A percentile compares a stretch with the other conserved stretches of the same genome.
phyloP scores from a whole-genome alignment of 2,888 invertebrate species.

The Stramonita haemastoma region DNA sequence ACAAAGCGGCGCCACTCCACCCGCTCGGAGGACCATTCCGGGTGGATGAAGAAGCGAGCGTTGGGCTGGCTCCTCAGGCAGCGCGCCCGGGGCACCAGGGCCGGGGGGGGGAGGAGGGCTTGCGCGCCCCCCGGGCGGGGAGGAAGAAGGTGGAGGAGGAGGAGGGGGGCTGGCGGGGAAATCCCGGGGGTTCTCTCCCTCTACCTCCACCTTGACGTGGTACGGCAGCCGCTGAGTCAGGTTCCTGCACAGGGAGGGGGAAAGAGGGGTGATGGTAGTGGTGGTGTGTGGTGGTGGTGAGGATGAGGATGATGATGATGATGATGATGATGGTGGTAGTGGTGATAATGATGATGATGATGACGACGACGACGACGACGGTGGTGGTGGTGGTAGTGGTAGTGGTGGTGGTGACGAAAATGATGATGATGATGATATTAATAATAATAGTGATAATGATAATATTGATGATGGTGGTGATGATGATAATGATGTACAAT shows the following conservation, averaged over 20 bases:
- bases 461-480: no score
- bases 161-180: not conserved
- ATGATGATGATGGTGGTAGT: no score
- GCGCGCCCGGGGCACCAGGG: not conserved
- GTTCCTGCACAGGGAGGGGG: not conserved
- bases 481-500: no score
- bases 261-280: not conserved
- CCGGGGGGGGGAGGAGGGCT: not conserved
- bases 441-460: no score
- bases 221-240: not conserved
- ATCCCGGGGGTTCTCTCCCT: not conserved
- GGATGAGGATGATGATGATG: no score
- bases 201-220: not conserved
- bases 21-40: not conserved
- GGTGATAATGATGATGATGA: no score
- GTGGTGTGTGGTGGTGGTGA: no score
- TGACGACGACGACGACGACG: no score
- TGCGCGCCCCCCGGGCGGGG: not conserved
- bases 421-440: no score
- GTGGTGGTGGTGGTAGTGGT: no score
- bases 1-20: not conserved
- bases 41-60: constrained; percentile 19
- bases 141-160: not conserved
- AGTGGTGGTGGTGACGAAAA: no score
- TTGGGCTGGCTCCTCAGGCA: not conserved